These are phyloP conservation scores for Hoplias malabaricus DNA, from an alignment of 2,113 vertebrate genomes.

Conservation along the genomic window DNA sequence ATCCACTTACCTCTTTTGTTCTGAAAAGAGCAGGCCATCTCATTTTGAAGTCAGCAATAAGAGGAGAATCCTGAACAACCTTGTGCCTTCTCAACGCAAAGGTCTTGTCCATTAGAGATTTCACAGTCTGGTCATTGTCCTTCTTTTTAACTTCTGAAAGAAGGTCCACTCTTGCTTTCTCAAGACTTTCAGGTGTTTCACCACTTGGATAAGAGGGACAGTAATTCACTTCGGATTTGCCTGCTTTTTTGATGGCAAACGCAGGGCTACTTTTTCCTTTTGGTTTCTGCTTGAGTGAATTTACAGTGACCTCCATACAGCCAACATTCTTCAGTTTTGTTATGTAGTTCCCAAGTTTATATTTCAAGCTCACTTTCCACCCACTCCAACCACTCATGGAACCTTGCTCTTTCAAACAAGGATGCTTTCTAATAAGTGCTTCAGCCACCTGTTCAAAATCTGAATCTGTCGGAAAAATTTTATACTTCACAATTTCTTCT, in stretches of 20 bases:
- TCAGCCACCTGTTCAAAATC: slow-evolving; percentile 1
- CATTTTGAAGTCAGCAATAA: slow-evolving; percentile 33
- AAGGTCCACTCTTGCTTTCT: not conserved
- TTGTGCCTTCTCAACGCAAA: slow-evolving; percentile 40
- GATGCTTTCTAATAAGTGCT: slow-evolving; percentile 44
- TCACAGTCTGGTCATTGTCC: slow-evolving; percentile 26
- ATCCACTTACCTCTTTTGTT: slow-evolving; percentile 25
- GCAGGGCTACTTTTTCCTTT: slow-evolving; percentile 18
- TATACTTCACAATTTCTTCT: slow-evolving; percentile 40
- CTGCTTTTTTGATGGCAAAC: slow-evolving; percentile 18
- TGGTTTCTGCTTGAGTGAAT: slow-evolving; percentile 38
- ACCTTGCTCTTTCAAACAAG: slow-evolving; percentile 27
- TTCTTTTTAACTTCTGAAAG: slow-evolving; percentile 37
- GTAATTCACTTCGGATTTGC: slow-evolving; percentile 34
- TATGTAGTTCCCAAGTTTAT: slow-evolving; percentile 35
- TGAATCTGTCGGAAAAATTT: slow-evolving; percentile 9
- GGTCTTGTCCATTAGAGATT: slow-evolving; percentile 38
- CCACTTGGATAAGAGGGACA: slow-evolving; percentile 21
- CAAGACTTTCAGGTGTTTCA: slow-evolving; percentile 22
- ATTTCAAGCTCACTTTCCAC: slow-evolving; percentile 36
- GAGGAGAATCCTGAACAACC: slow-evolving; percentile 22
- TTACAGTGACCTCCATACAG: slow-evolving; percentile 24
- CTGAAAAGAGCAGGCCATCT: slow-evolving; percentile 46
- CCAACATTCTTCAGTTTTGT: slow-evolving; percentile 20
- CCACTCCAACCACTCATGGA: slow-evolving; percentile 25